phyloP scores from a whole-genome alignment of 1,140 invertebrate species.

The Chelonus insularis region DNA sequence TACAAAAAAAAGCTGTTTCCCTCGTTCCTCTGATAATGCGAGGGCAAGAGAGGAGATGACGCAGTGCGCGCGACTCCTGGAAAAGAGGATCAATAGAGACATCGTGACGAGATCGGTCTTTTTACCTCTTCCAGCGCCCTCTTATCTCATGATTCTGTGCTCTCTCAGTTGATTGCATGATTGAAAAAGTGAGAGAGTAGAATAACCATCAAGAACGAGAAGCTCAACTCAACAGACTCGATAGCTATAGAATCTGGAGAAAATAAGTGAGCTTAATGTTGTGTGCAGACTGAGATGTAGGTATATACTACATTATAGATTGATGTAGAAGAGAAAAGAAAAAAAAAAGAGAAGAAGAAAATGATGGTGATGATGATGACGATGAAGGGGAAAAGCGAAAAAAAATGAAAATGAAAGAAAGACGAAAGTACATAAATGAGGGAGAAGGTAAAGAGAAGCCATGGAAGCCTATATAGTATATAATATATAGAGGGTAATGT shows the following conservation, averaged over 20 bases:
- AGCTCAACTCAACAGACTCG: no score
- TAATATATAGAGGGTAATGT: slow-evolving; percentile 58
- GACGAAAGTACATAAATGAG: not conserved
- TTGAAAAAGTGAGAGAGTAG: no score
- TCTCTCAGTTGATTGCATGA: no score
- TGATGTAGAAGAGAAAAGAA: slow-evolving; percentile 11
- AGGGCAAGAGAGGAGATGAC: slow-evolving; percentile 37
- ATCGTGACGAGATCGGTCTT: slow-evolving; percentile 58
- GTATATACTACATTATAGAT: slow-evolving; percentile 14
- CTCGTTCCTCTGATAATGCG: not conserved
- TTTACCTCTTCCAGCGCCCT: slow-evolving; percentile 34
- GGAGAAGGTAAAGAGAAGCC: slow-evolving; percentile 30
- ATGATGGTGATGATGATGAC: no score
- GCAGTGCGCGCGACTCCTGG: slow-evolving; percentile 55
- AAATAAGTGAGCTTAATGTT: slow-evolving; percentile 55
- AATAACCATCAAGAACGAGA: no score
- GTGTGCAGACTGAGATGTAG: slow-evolving; percentile 46
- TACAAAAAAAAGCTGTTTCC: no score
- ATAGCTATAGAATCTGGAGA: slow-evolving; percentile 38
- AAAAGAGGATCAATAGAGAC: slow-evolving; percentile 60
- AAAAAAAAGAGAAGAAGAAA: slow-evolving; percentile 15
- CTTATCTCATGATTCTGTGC: no score
- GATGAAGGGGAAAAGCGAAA: no score
- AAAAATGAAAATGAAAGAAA: slow-evolving; percentile 19
- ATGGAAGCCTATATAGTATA: slow-evolving; percentile 29